Base-by-base conservation (phyloP, 1,140 invertebrate genomes). In the Caligus rogercresseyi region DNA sequence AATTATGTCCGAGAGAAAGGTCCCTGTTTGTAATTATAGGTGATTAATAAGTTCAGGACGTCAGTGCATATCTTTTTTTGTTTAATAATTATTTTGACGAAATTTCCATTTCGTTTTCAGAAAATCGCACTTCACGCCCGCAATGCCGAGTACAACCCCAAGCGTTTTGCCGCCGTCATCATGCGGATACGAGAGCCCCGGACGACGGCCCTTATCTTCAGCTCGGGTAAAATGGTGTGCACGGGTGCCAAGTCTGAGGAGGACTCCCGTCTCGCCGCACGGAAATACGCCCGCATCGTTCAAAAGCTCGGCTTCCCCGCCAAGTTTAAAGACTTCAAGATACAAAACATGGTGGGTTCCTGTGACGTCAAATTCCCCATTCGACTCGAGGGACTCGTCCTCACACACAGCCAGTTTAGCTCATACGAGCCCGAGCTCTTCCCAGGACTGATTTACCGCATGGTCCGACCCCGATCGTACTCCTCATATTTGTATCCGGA, bases 131-230 rank as follows among this genome's bases (percentile, higher is more conserved):
- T 98, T 1, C 93, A 98, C 75, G 96, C 96, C 0, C 82, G 96
- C 74, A 99, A 99, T 79, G 96, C 96, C 14, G 96, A 99, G 75
- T 99, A 98, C 70, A 99, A 99, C 77, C 96, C 96, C 23, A 99
- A 98, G 76, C 84, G 96, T 73, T 99, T 99, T 81, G 95, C 96
- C 55, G 96, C 96, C 65, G 95, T 99, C 0, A 99, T 99, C 61
- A 99, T 99, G 96, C 79, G 96, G 72, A 99, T 99, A 70, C 78
- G 95, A 72, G 93, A 98, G 72, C 96, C 96, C 0, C 77, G 96
- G 67, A 99, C 96, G 1, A 99, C 96, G 20, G 96, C 96, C 14
- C 75, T 99, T 13, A 99, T 99, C 67, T 99, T 99, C 71, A 95
- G 91, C 69, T 98, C 94, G 51, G 96, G 96, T 0, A 99, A 99